phyloP scores from a whole-genome alignment of 2,113 vertebrate genomes.

The Numida meleagris region DNA sequence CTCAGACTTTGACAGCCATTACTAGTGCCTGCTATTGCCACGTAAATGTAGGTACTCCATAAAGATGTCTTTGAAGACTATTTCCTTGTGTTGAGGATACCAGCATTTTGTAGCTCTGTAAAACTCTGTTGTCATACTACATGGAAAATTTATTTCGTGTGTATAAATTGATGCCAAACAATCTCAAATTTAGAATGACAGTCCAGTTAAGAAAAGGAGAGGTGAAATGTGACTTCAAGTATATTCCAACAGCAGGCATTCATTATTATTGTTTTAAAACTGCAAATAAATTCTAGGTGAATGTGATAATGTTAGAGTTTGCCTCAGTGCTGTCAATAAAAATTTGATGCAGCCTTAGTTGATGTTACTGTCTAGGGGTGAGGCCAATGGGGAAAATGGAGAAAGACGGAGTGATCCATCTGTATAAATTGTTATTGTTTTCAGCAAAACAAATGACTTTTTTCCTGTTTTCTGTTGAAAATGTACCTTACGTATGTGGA shows the following conservation, averaged over 20 bases:
- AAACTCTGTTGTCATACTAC: not conserved
- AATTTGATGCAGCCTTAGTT: not conserved
- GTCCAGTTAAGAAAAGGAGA: not conserved
- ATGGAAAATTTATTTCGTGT: not conserved
- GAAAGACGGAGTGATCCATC: not conserved
- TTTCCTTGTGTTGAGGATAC: not conserved
- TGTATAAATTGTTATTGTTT: not conserved
- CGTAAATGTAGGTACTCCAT: not conserved
- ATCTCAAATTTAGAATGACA: not conserved
- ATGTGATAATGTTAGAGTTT: not conserved
- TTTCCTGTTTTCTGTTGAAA: not conserved
- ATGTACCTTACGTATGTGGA: not conserved
- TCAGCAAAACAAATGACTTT: not conserved
- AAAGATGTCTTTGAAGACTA: not conserved
- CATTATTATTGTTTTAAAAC: not conserved
- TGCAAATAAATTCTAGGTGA: not conserved
- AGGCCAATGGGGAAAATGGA: not conserved
- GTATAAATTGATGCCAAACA: not conserved
- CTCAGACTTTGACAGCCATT: not conserved
- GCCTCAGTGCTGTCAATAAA: not conserved
- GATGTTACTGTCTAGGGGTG: not conserved
- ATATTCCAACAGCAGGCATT: not conserved
- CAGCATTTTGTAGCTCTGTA: not conserved
- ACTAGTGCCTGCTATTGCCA: not conserved
- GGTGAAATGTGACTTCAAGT: not conserved